Percentiles rank a stretch among this genome's conserved stretches.
phyloP scores from a whole-genome alignment of 2,113 vertebrate species.

The Caranx melampygus region DNA sequence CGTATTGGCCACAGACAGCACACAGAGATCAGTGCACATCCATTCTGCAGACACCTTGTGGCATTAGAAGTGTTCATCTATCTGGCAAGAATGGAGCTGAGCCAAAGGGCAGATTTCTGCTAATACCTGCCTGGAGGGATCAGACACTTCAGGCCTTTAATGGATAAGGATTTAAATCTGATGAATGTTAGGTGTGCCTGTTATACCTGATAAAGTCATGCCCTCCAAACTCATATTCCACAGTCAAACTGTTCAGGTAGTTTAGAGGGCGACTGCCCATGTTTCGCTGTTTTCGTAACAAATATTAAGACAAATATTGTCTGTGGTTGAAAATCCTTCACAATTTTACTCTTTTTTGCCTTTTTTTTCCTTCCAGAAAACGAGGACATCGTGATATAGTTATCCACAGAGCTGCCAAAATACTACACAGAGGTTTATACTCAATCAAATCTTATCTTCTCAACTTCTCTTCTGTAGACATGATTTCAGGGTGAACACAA shows the following conservation, averaged over 20 bases:
- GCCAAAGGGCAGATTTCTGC: slow-evolving; percentile 63
- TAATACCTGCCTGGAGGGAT: slow-evolving; percentile 51
- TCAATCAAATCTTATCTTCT: neutral
- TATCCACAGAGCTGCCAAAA: neutral
- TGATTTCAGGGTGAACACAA: no score
- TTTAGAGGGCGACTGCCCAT: neutral
- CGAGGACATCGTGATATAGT: neutral
- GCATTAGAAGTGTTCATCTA: slow-evolving; percentile 54
- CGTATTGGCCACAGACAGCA: slow-evolving; percentile 38
- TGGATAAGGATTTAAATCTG: slow-evolving; percentile 46
- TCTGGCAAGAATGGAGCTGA: slow-evolving; percentile 48
- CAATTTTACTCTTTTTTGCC: neutral
- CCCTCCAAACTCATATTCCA: slow-evolving; percentile 38
- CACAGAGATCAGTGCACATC: slow-evolving; percentile 63
- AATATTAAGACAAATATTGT: neutral
- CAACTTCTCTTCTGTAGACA: neutral
- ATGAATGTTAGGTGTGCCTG: slow-evolving; percentile 39
- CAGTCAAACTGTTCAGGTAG: slow-evolving; percentile 15
- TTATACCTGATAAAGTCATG: slow-evolving; percentile 50
- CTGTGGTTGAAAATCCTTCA: slow-evolving; percentile 12
- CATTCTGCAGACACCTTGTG: slow-evolving; percentile 57
- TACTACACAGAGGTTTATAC: no score
- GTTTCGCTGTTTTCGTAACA: neutral
- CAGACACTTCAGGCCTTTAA: slow-evolving; percentile 46
- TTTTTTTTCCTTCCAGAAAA: no score